Base-by-base conservation (phyloP, 2,113 vertebrate species). In the Engraulis encrasicolus region DNA sequence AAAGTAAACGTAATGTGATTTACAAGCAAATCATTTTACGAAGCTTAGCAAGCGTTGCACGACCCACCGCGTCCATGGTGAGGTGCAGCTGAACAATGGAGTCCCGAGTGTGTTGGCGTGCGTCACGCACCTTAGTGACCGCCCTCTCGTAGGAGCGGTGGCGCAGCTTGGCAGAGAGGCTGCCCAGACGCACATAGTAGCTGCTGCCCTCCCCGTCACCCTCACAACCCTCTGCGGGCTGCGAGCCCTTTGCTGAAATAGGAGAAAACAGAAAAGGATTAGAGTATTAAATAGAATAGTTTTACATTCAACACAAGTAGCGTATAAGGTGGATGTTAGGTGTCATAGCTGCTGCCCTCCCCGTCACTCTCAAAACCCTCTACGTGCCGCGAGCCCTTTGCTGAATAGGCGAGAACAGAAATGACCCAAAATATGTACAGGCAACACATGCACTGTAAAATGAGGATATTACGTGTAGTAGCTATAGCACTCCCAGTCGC, bases 101-200 rank as follows among this genome's bases (percentile, higher is more conserved):
- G 27, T 96, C 95, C 86, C 96, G 94, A 90, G 96, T 95, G 87
- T 89, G 95, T 74, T 94, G 94, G 87, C 95, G 97, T 38, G 95
- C 93, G 37, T 97, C 95, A 61, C 34, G 90, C 37, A 98, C 94
- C 84, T 89, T 96, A 77, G 79, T 90, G 82, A 98, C 50, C 17
- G 97, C 95, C 90, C 95, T 96, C 54, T 94, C 92, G 91, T 98
- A 98, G 36, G 96, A 95, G 85, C 98, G 94, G 80, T 91, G 88
- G 1, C 95, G 94, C 52, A 99, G 85, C 87, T 98, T 98, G 79
- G 91, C 92, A 83, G 97, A 98, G 18, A 99, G 92, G 1, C 95
- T 97, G 17, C 97, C 97, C 88, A 99, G 87, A 77, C 98, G 94
- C 54, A 96, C 6, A 0, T 96, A 99, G 89, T 96, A 97, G 92